These are phyloP conservation scores for Apomyelois bistriatella DNA, from an alignment of 2,888 invertebrate species.

Conservation along the genomic window DNA sequence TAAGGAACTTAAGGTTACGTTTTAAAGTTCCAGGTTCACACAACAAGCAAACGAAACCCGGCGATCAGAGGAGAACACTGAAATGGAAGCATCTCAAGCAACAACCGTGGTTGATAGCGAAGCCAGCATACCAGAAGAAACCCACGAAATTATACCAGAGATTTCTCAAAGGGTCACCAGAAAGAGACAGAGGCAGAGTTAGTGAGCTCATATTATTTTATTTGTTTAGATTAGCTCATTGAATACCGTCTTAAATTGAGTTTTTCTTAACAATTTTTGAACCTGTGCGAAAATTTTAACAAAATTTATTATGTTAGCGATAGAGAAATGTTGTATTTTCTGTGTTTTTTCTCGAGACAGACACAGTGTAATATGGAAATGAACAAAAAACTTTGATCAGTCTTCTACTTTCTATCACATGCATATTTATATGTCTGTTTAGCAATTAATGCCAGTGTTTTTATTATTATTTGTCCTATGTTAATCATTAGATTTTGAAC, in stretches of 20 bases:
- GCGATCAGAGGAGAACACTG: conserved; percentile 24
- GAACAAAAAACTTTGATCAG: too few relatives aligned
- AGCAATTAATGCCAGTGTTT: too few relatives aligned
- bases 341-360: too few relatives aligned
- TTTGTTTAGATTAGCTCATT: not conserved
- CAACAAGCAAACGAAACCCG: conserved; percentile 32
- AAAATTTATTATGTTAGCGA: too few relatives aligned
- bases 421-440: too few relatives aligned
- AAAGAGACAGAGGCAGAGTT: conserved; percentile 40
- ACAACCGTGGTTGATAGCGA: conserved; percentile 15
- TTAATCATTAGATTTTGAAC: too few relatives aligned
- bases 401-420: too few relatives aligned
- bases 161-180: conserved; percentile 47
- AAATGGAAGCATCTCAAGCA: conserved; percentile 19
- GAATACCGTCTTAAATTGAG: not conserved
- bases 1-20: not conserved
- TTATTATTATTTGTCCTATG: too few relatives aligned
- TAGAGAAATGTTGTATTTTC: too few relatives aligned
- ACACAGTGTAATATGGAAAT: too few relatives aligned
- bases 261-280: too few relatives aligned
- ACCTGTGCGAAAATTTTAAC: too few relatives aligned
- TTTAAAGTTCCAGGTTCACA: conserved; percentile 45
- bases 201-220: conserved; percentile 18
- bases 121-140: conserved; percentile 23
- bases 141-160: conserved; percentile 46